Evolutionary conservation across 1,140 invertebrate genomes (phyloP).

Genomic region (Tetramorium parvispinum): DNA sequence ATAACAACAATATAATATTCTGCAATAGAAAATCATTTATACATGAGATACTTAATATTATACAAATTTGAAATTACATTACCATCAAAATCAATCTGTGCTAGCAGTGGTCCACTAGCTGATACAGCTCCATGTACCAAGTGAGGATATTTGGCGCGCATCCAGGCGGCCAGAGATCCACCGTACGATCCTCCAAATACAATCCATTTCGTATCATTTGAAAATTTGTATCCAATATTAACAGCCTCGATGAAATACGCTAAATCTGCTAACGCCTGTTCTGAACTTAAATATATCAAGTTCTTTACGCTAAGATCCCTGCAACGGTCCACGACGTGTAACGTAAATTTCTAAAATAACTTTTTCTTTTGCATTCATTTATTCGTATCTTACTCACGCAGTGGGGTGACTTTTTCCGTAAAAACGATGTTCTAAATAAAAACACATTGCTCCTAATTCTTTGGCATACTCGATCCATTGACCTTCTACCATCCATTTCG

Average conservation of each 20-base stretch:
- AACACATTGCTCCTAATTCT: constrained; percentile 92
- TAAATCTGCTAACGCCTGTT: constrained; percentile 95
- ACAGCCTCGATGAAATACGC: constrained; percentile 92
- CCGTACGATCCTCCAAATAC: constrained; percentile 97
- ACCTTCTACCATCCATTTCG: constrained; percentile 94
- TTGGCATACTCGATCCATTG: constrained; percentile 94
- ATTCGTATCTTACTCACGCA: constrained; percentile 84
- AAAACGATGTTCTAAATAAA: constrained; percentile 96
- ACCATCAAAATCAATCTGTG: constrained; percentile 94
- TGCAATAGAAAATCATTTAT: constrained; percentile 79
- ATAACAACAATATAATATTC: constrained; percentile 92
- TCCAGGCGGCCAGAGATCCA: constrained; percentile 96
- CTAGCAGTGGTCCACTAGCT: constrained; percentile 94
- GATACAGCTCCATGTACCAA: constrained; percentile 94
- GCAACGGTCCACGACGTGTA: constrained; percentile 72
- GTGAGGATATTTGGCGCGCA: constrained; percentile 95
- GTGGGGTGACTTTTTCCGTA: constrained; percentile 97
- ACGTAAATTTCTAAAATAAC: not conserved
- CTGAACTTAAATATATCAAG: constrained; percentile 92
- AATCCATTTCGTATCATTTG: constrained; percentile 92
- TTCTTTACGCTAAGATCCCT: constrained; percentile 93
- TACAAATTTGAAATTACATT: constrained; percentile 63
- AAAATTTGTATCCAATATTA: constrained; percentile 88
- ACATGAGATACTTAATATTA: not conserved
- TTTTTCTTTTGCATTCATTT: not conserved